Base-by-base conservation (phyloP, 2,797 vertebrate species). In the Pseudotriccus pelzelni region DNA sequence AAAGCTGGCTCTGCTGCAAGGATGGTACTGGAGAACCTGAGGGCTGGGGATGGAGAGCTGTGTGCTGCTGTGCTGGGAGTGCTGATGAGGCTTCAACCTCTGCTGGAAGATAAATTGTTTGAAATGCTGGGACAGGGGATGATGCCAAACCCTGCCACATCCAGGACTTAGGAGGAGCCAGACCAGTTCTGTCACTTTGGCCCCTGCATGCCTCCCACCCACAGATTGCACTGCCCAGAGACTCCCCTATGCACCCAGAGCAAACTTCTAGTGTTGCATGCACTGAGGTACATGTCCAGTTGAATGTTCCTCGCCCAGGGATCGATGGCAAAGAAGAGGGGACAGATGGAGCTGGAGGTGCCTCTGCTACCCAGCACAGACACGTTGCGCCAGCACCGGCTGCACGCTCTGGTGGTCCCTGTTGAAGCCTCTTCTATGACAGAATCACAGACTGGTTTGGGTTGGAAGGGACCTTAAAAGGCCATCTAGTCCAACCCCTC, bases 151-250 rank as follows among this genome's bases (percentile, higher is more conserved):
- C n/a, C 11, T 41, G 41, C 14, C 4, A 17, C 32, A 44, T 3
- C 24, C 7, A 9, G 32, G 24, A 19, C 8, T 10, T 12, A 5
- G 2, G 12, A 37, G 15, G 5, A 12, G 6, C n/a, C 58, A 41
- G 46, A 15, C 1, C 47, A 76, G 46, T 69, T 25, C 39, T 55
- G 0, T 12, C 44, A 1, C 10, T 14, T 3, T 5, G 25, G 7
- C 34, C 30, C 41, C 44, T 46, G 36, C 34, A 83, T 28, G 36
- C 1, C 23, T 72, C 34, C 36, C 23, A 20, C 2, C 8, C 43
- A 4, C 0, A 0, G 50, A 21, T 70, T 74, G 27, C 2, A 0
- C 23, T n/a, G 17, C 22, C 17, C 59, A 27, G 50, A 21, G 23
- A 5, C 16, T 79, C 4, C 37, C 4, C 22, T 24, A 1, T 2